Evolutionary conservation across 2,797 vertebrate species (phyloP).

Genomic region (Cossypha niveicapilla): DNA sequence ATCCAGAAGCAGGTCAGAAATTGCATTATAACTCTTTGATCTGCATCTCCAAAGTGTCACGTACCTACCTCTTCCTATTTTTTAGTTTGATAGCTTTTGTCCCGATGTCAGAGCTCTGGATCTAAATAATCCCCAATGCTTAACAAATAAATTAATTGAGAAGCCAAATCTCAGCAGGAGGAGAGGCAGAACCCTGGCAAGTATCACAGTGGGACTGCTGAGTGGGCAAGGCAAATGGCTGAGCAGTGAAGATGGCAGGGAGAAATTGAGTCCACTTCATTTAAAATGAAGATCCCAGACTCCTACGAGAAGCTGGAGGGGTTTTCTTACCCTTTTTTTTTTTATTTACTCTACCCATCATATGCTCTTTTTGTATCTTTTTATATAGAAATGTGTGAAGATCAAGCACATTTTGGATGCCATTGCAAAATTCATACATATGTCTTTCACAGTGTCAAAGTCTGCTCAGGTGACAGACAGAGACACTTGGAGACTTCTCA

Average conservation of each 20-base stretch:
- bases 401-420: not conserved
- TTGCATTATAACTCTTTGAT: not conserved
- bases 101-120: not conserved
- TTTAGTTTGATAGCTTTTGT: not conserved
- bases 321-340: not conserved
- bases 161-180: not conserved
- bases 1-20: not conserved
- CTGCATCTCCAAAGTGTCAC: not conserved
- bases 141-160: not conserved
- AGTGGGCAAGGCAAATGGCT: not conserved
- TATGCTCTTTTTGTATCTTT: not conserved
- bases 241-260: not conserved
- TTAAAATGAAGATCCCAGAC: not conserved
- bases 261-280: not conserved
- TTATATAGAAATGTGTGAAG: not conserved
- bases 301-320: rapidly evolving
- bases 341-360: not conserved
- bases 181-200: not conserved
- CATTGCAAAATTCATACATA: not conserved
- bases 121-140: not conserved
- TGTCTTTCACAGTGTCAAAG: not conserved
- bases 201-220: not conserved
- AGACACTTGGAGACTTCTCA: not conserved
- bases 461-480: not conserved
- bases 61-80: not conserved